phyloP scores from a whole-genome alignment of 2,797 vertebrate species.

The Gymnothorax javanicus region DNA sequence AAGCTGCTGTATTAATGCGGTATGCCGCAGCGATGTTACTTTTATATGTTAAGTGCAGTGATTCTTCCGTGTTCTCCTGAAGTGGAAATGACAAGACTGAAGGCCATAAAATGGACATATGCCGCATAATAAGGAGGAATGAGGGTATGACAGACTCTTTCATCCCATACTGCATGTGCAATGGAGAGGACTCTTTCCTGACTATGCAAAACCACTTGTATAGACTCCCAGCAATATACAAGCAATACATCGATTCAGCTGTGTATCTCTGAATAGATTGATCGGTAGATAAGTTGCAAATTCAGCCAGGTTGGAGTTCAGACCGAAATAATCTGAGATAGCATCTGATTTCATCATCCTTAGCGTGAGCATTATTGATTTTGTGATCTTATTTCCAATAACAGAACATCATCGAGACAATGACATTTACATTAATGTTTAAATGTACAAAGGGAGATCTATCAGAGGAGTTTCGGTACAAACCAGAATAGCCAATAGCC shows the following conservation, averaged over 20 bases:
- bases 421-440: background rate
- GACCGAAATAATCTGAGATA: background rate
- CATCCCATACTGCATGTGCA: background rate
- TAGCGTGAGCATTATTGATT: no score
- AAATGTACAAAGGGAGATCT: no score
- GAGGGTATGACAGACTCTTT: background rate
- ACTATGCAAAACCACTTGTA: background rate
- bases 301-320: background rate
- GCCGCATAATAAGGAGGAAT: background rate
- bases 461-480: background rate
- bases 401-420: slow-evolving; percentile 43
- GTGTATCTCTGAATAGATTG: background rate
- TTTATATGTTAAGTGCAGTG: slow-evolving; percentile 12
- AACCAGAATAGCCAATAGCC: background rate
- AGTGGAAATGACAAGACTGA: background rate
- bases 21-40: background rate
- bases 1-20: background rate
- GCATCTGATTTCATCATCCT: slow-evolving; percentile 7
- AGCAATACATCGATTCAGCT: background rate
- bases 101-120: background rate
- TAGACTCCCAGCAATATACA: background rate
- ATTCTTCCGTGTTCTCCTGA: background rate
- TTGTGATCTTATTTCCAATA: slow-evolving; percentile 23
- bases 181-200: background rate
- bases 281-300: background rate